Evolutionary conservation across 2,113 vertebrate genomes (phyloP).

Genomic region (Paracyprichromis sp.): DNA sequence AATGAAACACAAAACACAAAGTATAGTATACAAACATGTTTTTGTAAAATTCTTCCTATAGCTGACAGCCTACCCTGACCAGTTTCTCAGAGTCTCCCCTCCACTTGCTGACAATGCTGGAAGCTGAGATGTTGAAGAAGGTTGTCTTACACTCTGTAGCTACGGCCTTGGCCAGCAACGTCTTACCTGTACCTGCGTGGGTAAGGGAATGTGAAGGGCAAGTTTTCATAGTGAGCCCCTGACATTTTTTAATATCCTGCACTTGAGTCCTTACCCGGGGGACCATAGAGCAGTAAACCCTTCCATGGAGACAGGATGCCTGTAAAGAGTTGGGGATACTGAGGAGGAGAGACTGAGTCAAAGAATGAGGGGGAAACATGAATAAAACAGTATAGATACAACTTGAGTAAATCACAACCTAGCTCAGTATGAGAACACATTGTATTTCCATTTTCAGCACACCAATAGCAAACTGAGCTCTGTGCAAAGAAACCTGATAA

Average conservation of each 20-base stretch:
- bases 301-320: slow-evolving; percentile 97
- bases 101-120: slow-evolving; percentile 98
- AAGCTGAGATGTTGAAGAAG: slow-evolving; percentile 97
- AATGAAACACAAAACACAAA: slow-evolving; percentile 67
- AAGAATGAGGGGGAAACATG: not conserved
- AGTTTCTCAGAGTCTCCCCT: slow-evolving; percentile 97
- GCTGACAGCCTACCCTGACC: too few species aligned
- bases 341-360: not conserved
- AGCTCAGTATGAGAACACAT: slow-evolving; percentile 26
- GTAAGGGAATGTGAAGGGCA: too few species aligned
- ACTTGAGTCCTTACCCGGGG: slow-evolving; percentile 76
- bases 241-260: not conserved
- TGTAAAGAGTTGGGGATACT: slow-evolving; percentile 95
- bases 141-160: slow-evolving; percentile 94
- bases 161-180: slow-evolving; percentile 92
- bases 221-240: not conserved
- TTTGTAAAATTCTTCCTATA: not conserved
- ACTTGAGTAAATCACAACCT: not conserved
- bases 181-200: slow-evolving; percentile 77
- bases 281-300: slow-evolving; percentile 88
- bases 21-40: not conserved
- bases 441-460: not conserved
- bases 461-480: not conserved
- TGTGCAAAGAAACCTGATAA: not conserved
- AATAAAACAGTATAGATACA: not conserved